Percentiles rank a stretch among this genome's conserved stretches.
phyloP scores from a whole-genome alignment of 2,797 vertebrate species.

The Rhincodon typus region DNA sequence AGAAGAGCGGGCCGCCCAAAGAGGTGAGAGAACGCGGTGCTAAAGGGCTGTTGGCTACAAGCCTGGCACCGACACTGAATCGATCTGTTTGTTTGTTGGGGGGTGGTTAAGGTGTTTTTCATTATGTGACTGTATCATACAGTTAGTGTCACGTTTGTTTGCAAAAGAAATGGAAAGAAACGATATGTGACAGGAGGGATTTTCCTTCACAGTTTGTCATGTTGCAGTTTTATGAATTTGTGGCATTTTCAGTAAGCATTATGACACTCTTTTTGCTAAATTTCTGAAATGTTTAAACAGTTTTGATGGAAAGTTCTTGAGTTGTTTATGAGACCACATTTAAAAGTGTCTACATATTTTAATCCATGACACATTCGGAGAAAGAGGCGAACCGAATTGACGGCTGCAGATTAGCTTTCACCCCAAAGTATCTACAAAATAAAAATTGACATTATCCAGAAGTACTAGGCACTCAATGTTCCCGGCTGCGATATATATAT shows the following conservation, averaged over 20 bases:
- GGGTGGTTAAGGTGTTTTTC: background rate
- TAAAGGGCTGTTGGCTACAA: background rate
- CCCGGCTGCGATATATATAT: background rate
- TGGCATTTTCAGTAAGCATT: background rate
- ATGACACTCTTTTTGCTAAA: background rate
- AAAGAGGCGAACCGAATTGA: background rate
- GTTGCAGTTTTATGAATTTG: background rate
- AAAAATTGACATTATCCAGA: background rate
- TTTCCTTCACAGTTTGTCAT: background rate
- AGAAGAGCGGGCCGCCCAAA: background rate
- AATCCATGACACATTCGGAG: background rate
- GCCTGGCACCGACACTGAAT: background rate
- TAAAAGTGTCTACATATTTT: background rate
- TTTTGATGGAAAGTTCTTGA: background rate
- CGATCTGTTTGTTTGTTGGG: background rate
- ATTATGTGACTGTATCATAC: background rate
- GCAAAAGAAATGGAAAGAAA: background rate
- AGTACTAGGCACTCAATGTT: background rate
- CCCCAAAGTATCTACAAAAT: background rate
- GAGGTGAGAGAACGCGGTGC: slow-evolving; percentile 30
- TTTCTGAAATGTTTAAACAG: background rate
- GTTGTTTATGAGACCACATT: background rate
- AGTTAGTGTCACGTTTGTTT: background rate
- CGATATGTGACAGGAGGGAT: too few relatives aligned
- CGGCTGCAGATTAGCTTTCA: background rate